Evolutionary conservation across 2,113 vertebrate species (phyloP), one percentile per base, ranked within the genome.

Genomic region (Cyprinodon brontotheroides): DNA sequence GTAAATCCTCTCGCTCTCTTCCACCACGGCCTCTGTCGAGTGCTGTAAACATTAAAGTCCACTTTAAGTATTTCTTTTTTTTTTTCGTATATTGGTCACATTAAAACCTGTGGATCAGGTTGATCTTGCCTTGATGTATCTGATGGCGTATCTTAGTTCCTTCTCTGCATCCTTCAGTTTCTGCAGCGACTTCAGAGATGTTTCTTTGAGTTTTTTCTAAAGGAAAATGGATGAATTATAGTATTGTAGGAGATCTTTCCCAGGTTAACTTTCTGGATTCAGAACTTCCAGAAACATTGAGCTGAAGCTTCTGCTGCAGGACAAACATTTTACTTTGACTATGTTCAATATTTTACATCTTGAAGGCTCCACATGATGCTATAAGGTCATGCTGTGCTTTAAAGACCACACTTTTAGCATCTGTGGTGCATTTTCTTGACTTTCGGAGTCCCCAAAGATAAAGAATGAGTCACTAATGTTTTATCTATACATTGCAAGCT

Each of bases 1-100:
- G 84, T 94, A 94, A 65, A 94, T 86, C 70, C 90, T 85, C 79
- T 95, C 92, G 12, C 91, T 94, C 71, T 95, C 93, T 50, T 94
- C 94, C 64, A 92, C 77, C 0, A 79, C 91, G 0, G 92, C 82
- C n/a, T 93, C 92, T 0, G 92, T 90, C 6, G 93, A 92, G 75
- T 92, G 91, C 94, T 94, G 65, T 4, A 41, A 67, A 83, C 22
- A 43, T 65, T 8, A 22, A 66, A 3, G 7, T 15, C 14, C 17
- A 57, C 59, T 50, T 62, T 53, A 61, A 4, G 4, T 20, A 3
- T 0, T 14, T 8, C 17, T n/a, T 2, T 67, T n/a, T 38, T 6
- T 29, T 20, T 41, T 41, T 4, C 11, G 11, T 36, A 22, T 63
- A 4, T 20, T 11, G 63, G 29, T 6, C 40, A 9, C 48, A n/a